Base-by-base conservation (phyloP, 2,113 vertebrate species). In the Alectura lathami region DNA sequence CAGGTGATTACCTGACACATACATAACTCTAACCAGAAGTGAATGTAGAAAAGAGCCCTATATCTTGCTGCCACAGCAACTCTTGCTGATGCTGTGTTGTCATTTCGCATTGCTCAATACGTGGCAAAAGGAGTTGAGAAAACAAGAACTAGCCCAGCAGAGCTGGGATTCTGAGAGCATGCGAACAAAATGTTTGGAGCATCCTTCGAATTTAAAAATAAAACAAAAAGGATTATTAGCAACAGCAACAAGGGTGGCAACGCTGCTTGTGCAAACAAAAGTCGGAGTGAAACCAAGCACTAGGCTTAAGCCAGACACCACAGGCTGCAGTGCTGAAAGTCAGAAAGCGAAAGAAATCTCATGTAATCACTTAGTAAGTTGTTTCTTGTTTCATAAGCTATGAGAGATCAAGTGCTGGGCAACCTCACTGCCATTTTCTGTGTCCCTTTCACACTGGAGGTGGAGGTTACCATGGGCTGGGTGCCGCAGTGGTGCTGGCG, bases 181-280 rank as follows among this genome's bases (percentile, higher is more conserved):
- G 76, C 1, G 40, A 91, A 83, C 67, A 26, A 83, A 83, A 78
- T 67, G 81, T 85, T 82, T 91, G 96, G 92, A 95, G 79, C 43
- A 91, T 96, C 93, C 96, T 95, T 86, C 86, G 38, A 91, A 97
- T 94, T 90, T 94, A 94, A 94, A 96, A 97, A 96, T 94, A 97
- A 96, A 96, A 86, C 88, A 32, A 90, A 83, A 48, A 84, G 47
- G 96, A 94, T 96, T 96, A 95, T 91, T 97, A 97, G 87, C 85
- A 86, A 68, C 76, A 87, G 92, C 27, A 88, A 97, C 97, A 81
- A 88, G 36, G 63, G 77, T 64, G 93, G 72, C 56, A 95, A 96
- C 85, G 85, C 93, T 97, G 97, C 97, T 98, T 97, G 97, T 97
- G 95, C 95, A 97, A 98, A 98, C 98, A 98, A 74, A 97, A 94